Evolutionary conservation across 92 coral and sea anemone genomes (phyloP).

Genomic region (Phenganax stokvisi): DNA sequence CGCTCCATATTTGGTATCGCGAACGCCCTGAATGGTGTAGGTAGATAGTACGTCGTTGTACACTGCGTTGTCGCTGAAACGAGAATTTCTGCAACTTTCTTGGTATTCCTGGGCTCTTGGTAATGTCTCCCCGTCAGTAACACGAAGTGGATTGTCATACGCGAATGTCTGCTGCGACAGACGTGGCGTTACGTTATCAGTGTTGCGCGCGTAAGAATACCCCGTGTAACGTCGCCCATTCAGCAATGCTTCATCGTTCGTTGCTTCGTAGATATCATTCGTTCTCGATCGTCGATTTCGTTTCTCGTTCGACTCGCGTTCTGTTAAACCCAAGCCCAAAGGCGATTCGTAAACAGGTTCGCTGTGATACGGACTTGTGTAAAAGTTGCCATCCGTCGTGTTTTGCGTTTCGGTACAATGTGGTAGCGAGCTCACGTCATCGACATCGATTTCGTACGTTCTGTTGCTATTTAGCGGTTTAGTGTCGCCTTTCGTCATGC

Average conservation of each 20-base stretch:
- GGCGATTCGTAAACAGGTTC: slow-evolving; percentile 24
- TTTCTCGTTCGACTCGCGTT: neutral
- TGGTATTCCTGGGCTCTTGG: neutral
- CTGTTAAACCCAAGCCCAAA: neutral
- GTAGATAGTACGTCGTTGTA: neutral
- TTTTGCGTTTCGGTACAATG: neutral
- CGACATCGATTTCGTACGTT: slow-evolving; percentile 1
- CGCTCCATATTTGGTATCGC: neutral
- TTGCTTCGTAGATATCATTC: slow-evolving; percentile 8
- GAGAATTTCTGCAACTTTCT: slow-evolving; percentile 1
- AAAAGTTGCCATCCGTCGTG: neutral
- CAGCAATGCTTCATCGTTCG: neutral
- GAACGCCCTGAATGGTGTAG: neutral
- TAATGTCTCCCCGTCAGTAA: neutral
- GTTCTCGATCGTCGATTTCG: neutral
- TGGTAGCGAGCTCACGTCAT: neutral
- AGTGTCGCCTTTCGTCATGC: neutral
- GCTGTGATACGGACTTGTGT: neutral
- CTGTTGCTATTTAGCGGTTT: neutral
- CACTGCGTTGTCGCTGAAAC: slow-evolving; percentile 11
- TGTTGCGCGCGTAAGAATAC: slow-evolving; percentile 2
- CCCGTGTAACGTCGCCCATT: slow-evolving; percentile 3
- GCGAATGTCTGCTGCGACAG: neutral
- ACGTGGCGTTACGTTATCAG: neutral
- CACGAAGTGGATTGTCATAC: slow-evolving; percentile 18